Percentiles rank a stretch among this genome's conserved stretches.
Evolutionary conservation across 1,140 invertebrate genomes (phyloP).

Genomic region (Meloidogyne hapla): DNA sequence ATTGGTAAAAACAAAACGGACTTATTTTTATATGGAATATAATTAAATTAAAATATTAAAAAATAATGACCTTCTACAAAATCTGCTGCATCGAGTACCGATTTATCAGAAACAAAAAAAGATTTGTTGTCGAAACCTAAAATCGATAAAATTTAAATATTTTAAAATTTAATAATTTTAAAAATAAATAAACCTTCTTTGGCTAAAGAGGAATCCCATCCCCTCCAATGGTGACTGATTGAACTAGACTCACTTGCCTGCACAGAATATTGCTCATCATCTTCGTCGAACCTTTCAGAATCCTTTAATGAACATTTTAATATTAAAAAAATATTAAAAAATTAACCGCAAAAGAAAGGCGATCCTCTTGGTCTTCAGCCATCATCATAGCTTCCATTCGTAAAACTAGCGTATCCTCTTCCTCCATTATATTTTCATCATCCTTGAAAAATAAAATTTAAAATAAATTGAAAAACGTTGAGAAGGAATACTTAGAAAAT

Average conservation of each 20-base stretch:
- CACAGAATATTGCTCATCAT: slow-evolving; percentile 45
- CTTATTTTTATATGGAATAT: not conserved
- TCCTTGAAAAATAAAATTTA: not conserved
- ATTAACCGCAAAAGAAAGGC: slow-evolving; percentile 34
- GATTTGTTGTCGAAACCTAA: not conserved
- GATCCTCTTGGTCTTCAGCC: slow-evolving; percentile 16
- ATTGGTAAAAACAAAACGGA: slow-evolving; percentile 12
- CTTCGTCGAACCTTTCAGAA: slow-evolving; percentile 46
- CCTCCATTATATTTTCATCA: not conserved
- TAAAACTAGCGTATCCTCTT: slow-evolving; percentile 19
- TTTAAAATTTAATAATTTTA: no score
- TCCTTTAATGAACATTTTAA: slow-evolving; percentile 24
- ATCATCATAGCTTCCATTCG: slow-evolving; percentile 26
- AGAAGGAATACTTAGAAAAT: no score
- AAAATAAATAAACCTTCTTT: not conserved
- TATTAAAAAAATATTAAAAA: not conserved
- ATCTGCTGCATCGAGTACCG: not conserved
- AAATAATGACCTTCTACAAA: not conserved
- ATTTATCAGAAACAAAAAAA: not conserved
- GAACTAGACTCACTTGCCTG: slow-evolving; percentile 38
- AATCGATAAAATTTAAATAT: no score
- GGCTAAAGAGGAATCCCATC: not conserved
- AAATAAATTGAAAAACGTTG: no score
- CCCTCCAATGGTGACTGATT: slow-evolving; percentile 38
- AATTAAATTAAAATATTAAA: not conserved